Percentiles rank a stretch among this genome's conserved stretches.
These are phyloP conservation scores for Napeogenes sylphis DNA, from an alignment of 2,888 invertebrate species.

Conservation along the genomic window DNA sequence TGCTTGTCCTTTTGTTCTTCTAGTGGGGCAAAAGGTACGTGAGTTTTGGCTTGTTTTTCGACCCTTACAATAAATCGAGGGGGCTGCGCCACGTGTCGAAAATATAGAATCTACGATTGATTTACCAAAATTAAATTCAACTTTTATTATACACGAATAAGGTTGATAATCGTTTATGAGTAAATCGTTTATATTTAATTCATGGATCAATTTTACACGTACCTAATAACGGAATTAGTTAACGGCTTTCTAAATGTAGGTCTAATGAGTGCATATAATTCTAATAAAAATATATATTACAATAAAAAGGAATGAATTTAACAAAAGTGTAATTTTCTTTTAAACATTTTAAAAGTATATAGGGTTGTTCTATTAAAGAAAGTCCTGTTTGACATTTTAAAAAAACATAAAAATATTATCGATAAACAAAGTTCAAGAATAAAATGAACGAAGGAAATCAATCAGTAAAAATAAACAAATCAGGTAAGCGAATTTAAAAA, in stretches of 20 bases:
- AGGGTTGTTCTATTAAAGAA: no score
- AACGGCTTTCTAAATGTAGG: slow-evolving; percentile 1
- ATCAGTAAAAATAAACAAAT: not conserved
- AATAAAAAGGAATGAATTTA: no score
- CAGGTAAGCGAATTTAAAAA: slow-evolving; percentile 11
- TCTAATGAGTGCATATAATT: not conserved
- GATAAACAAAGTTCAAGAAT: no score
- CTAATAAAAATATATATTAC: not conserved
- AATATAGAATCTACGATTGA: slow-evolving; percentile 31
- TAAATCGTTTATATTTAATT: not conserved
- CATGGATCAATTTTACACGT: slow-evolving; percentile 1
- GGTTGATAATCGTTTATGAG: slow-evolving; percentile 12
- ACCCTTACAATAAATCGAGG: slow-evolving; percentile 57
- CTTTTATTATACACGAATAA: slow-evolving; percentile 12
- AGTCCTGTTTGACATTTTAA: no score
- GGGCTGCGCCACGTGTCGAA: slow-evolving; percentile 59
- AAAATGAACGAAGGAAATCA: no score
- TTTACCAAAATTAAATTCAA: slow-evolving; percentile 12
- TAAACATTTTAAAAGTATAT: no score
- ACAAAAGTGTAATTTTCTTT: no score
- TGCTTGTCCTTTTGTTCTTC: slow-evolving; percentile 52
- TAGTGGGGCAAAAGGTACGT: slow-evolving; percentile 54
- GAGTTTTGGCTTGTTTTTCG: slow-evolving; percentile 68
- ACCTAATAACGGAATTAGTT: slow-evolving; percentile 1
- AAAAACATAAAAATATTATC: no score